These are phyloP conservation scores for Lithobates pipiens DNA, from an alignment of 2,797 vertebrate species.

Conservation along the genomic window DNA sequence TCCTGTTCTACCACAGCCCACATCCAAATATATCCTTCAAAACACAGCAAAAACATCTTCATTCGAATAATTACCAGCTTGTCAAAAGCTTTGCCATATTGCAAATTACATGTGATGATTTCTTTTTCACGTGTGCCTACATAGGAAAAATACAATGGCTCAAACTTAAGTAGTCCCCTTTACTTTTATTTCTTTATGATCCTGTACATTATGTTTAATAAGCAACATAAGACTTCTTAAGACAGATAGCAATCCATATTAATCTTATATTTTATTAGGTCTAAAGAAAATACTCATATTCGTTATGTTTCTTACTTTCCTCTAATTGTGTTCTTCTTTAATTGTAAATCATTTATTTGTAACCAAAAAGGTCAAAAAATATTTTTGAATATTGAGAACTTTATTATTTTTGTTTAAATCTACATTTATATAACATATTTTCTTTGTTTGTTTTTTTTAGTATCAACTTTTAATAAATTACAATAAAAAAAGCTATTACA, in stretches of 20 bases:
- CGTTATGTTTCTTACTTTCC: neutral
- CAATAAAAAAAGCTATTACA: neutral
- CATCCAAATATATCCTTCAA: constrained; percentile 40
- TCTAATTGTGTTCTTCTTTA: neutral
- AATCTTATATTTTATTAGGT: constrained; percentile 1
- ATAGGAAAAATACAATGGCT: constrained; percentile 27
- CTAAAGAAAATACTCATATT: neutral
- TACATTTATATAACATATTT: no score
- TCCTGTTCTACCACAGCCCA: constrained; percentile 34
- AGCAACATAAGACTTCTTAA: constrained; percentile 17
- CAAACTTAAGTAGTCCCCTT: constrained; percentile 21
- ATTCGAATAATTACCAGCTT: constrained; percentile 54
- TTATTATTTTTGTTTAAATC: no score
- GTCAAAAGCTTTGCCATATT: constrained; percentile 55
- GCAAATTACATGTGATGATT: constrained; percentile 58
- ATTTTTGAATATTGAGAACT: no score
- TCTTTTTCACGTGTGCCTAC: constrained; percentile 27
- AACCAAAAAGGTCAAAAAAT: no score
- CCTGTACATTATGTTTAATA: constrained; percentile 16
- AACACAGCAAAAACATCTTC: constrained; percentile 52
- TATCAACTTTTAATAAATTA: neutral
- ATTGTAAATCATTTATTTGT: no score
- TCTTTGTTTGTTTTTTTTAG: no score
- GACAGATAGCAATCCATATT: constrained; percentile 17
- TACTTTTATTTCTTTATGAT: constrained; percentile 31